Percentiles rank a stretch among this genome's conserved stretches.
Evolutionary conservation across 2,888 invertebrate species (phyloP).

Genomic region (Augochlorella aurata): DNA sequence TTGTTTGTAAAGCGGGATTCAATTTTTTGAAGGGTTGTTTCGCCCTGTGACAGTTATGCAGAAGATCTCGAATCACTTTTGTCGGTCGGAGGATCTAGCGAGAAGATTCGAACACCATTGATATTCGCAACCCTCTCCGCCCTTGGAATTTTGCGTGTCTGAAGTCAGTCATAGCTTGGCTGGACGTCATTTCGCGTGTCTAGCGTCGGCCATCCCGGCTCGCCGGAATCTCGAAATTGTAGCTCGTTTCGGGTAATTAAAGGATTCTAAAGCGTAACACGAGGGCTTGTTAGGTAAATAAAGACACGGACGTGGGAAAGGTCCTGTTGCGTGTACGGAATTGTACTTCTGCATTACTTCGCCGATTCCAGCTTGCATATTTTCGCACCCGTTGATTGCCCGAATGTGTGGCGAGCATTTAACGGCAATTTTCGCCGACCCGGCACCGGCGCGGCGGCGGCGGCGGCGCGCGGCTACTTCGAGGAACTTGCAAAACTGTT

Average conservation of each 20-base stretch:
- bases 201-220: constrained; percentile 12
- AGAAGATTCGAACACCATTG: neutral
- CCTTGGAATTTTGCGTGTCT: constrained; percentile 16
- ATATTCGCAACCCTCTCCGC: neutral
- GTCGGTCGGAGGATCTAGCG: neutral
- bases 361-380: neutral
- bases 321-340: constrained; percentile 22
- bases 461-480: neutral
- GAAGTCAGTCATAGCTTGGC: constrained; percentile 6
- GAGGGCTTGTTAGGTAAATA: constrained; percentile 16
- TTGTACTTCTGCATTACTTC: constrained; percentile 20
- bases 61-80: neutral
- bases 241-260: constrained; percentile 23
- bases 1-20: too few species aligned
- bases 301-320: constrained; percentile 19
- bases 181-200: constrained; percentile 23
- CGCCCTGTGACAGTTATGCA: too few species aligned
- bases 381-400: constrained; percentile 13
- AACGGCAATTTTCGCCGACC: neutral
- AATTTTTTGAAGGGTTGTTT: too few species aligned
- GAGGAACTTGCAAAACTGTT: neutral
- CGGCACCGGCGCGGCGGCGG: neutral
- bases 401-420: constrained; percentile 17
- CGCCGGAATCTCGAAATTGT: constrained; percentile 24
- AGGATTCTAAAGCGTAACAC: constrained; percentile 19